Base-by-base conservation (phyloP, 2,113 vertebrate species). In the Nothocercus nigrocapillus region DNA sequence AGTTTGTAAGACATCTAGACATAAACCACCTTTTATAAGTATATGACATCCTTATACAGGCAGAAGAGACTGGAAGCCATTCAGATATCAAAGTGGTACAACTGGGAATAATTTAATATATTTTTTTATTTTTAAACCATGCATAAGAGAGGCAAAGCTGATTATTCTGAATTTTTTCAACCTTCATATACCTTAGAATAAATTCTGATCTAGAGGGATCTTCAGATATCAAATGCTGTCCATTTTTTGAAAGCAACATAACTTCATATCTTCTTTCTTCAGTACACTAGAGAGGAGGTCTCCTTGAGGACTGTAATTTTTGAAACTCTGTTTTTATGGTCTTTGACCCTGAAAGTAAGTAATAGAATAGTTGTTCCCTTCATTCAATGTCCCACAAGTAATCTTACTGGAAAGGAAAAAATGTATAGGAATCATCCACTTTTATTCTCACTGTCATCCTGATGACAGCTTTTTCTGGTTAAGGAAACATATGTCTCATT, bases 391-490 rank as follows among this genome's bases (percentile, higher is more conserved):
- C 53, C 22, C 54, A 9, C 66, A 81, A 58, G 16, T 58, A 62
- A 53, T 44, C 1, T 4, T 56, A 78, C 36, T 3, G 15, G 45
- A 38, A 66, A 54, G 9, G 10, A 47, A 62, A 49, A 63, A 45
- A 27, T 0, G 0, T 25, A 5, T 47, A 13, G 4, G 16, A 66
- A 14, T 9, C 4, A n/a, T 80, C 2, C 32, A 21, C 12, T 86
- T 90, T 84, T 70, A 14, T 53, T 78, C 27, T 82, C 17, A 13
- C 22, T 2, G 0, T 34, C 5, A 8, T 70, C 13, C 66, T 58
- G 7, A 19, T 87, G 85, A 63, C 56, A 70, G 22, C 7, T n/a
- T 89, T 75, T 78, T 63, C n/a, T 79, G 16, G 2, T 28, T 63
- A 49, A 59, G 56, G 45, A 93, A 87, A 20, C 6, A 3, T 24